These are phyloP conservation scores for Polydrusus tereticollis DNA, from an alignment of 2,888 invertebrate species.

Conservation along the genomic window DNA sequence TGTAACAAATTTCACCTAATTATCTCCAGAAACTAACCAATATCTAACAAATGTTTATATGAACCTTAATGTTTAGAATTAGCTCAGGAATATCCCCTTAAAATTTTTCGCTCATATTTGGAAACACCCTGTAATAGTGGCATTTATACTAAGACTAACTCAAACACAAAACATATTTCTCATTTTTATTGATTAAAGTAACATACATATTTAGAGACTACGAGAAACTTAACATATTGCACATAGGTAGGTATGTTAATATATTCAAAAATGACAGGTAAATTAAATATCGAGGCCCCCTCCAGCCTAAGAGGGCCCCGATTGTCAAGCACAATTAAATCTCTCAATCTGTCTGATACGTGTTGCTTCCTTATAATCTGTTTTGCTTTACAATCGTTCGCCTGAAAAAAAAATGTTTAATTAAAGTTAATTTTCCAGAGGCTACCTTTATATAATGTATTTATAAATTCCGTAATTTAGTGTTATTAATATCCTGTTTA, in stretches of 20 bases:
- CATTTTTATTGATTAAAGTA: conserved; percentile 17
- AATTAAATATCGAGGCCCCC: conserved; percentile 18
- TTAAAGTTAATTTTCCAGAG: too few species aligned
- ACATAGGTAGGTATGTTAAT: background rate
- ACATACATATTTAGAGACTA: conserved; percentile 24
- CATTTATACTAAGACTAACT: background rate
- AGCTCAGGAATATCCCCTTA: too few species aligned
- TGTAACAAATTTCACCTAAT: too few species aligned
- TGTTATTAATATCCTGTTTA: background rate
- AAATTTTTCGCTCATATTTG: too few species aligned
- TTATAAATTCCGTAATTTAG: background rate
- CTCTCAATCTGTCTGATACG: background rate
- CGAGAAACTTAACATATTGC: conserved; percentile 1
- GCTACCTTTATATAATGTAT: too few species aligned
- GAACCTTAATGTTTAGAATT: too few species aligned
- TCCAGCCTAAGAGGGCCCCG: conserved; percentile 36
- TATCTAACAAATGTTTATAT: too few species aligned
- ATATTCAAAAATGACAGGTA: conserved; percentile 10
- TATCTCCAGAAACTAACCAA: too few species aligned
- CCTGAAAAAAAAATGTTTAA: conserved; percentile 4
- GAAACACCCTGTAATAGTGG: too few species aligned
- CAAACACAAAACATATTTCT: background rate
- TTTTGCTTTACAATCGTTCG: conserved; percentile 31
- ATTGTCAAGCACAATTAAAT: background rate
- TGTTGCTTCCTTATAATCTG: conserved; percentile 24